Evolutionary conservation across 1,140 invertebrate species (phyloP).

Genomic region (Dufourea novaeangliae): DNA sequence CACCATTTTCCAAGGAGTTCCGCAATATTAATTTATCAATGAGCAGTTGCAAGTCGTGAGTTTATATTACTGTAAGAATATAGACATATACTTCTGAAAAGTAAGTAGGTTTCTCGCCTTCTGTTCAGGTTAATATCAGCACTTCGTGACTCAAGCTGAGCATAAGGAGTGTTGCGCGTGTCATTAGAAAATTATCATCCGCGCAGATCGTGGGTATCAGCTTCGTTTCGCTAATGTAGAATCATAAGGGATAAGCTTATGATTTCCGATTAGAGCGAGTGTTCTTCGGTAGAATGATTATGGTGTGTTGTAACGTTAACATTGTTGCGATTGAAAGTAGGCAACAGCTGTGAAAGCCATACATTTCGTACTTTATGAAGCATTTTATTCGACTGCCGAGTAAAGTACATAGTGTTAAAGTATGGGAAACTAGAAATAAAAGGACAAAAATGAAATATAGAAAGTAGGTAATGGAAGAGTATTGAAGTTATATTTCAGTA

Average conservation of each 20-base stretch:
- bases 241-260: neutral
- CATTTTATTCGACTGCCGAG: neutral
- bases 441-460: neutral
- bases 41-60: too few species aligned
- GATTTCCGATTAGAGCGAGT: neutral
- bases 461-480: neutral
- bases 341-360: neutral
- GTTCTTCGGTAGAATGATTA: neutral
- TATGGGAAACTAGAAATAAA: neutral
- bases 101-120: too few species aligned
- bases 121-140: too few species aligned
- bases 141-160: too few species aligned
- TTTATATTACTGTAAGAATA: too few species aligned
- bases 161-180: neutral
- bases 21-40: too few species aligned
- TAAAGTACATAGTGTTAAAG: neutral
- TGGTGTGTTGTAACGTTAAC: neutral
- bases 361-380: neutral
- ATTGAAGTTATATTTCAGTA: neutral
- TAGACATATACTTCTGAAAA: too few species aligned
- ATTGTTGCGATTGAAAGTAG: neutral
- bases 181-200: neutral
- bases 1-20: too few species aligned
- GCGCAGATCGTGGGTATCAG: neutral
- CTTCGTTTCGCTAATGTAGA: neutral